Conservation (phyloP, 2,797 vertebrate species). For the Phataginus tetradactyla region DNA sequence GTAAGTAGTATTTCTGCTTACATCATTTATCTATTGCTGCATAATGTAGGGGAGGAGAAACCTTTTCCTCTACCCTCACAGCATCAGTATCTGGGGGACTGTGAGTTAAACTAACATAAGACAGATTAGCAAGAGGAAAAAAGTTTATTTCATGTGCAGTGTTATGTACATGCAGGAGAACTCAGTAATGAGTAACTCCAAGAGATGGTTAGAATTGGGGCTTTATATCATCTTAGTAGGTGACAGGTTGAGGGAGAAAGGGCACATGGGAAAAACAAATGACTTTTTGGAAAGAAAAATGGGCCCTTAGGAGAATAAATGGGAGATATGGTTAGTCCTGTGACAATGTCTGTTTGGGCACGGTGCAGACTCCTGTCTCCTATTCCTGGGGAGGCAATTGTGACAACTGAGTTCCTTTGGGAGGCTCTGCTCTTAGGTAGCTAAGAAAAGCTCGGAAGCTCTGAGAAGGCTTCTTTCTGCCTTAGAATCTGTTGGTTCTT, state of each 20-base stretch:
- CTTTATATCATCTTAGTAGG: neutral
- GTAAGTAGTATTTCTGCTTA: neutral
- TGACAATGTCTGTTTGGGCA: neutral
- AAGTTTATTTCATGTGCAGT: neutral
- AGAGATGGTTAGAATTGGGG: neutral
- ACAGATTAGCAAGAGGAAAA: neutral
- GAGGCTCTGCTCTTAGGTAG: neutral
- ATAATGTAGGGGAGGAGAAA: neutral
- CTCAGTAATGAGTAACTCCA: neutral
- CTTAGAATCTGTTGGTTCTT: neutral
- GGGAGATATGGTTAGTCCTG: neutral
- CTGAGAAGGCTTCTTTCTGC: neutral
- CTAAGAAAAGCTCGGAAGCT: neutral
- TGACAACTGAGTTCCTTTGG: neutral
- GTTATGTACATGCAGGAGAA: neutral
- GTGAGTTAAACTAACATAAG: slow-evolving; percentile 8
- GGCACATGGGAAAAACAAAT: neutral
- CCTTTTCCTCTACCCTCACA: neutral
- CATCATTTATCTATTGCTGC: neutral
- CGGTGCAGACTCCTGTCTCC: neutral
- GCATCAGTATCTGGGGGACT: neutral
- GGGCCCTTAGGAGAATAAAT: neutral
- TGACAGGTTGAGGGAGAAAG: neutral
- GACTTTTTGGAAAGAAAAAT: neutral
- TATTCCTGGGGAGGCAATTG: neutral